Base-by-base conservation (phyloP, 2,797 vertebrate genomes). In the Enoplosus armatus region DNA sequence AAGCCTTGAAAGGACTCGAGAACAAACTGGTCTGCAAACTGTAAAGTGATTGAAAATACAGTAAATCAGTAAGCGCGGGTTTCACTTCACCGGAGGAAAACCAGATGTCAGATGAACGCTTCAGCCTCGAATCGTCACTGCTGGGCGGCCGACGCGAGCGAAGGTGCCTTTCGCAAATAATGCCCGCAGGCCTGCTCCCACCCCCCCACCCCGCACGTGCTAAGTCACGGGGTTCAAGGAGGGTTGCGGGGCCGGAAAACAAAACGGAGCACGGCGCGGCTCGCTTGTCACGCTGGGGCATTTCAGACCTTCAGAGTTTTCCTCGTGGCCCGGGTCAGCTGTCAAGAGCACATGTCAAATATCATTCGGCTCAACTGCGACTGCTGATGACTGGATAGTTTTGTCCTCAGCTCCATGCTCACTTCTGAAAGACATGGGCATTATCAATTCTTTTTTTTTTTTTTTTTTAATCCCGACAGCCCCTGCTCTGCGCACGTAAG, bases 91-190 rank as follows among this genome's bases (percentile, higher is more conserved):
- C 26, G 51, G 37, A 65, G 41, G 15, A 48, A 64, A 67, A 39
- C 20, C 45, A 18, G 48, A n/a, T 10, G 61, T 81, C 73, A 53
- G 66, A 88, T 82, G 86, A 80, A 41, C 63, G 54, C 66, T 72
- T 60, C 67, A 69, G 64, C 74, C 73, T 58, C 74, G 88, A 87
- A 85, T 84, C 79, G n/a, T n/a, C n/a, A n/a, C n/a, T n/a, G n/a
- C n/a, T n/a, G n/a, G n/a, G n/a, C n/a, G n/a, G n/a, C n/a, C n/a
- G n/a, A n/a, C n/a, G n/a, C n/a, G n/a, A n/a, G n/a, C n/a, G n/a
- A n/a, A 92, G 90, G 92, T 92, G 89, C 87, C 88, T 90, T 82
- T 89, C 87, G 77, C 78, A 90, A 93, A 89, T 83, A 85, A 89
- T 77, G 77, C 85, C 87, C 85, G n/a, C n/a, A n/a, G n/a, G n/a